A percentile compares a stretch with the other conserved stretches of the same genome.
phyloP scores from a whole-genome alignment of 2,888 invertebrate genomes.

The Bombylius major region DNA sequence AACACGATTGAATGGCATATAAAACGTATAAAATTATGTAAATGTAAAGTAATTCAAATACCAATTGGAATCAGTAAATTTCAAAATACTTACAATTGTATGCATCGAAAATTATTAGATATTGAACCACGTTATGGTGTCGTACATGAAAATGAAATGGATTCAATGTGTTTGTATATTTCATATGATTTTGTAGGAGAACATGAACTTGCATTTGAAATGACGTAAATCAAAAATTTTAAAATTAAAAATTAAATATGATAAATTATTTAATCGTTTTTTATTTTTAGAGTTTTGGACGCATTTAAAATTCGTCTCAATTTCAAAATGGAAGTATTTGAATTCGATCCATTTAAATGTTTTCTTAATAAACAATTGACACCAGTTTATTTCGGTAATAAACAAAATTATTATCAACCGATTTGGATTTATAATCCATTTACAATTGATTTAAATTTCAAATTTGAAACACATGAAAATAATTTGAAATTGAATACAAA shows the following conservation, averaged over 20 bases:
- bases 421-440: constrained; percentile 13
- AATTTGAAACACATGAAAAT: background rate
- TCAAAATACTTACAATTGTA: constrained; percentile 5
- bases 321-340: constrained; percentile 6
- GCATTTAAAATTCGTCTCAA: background rate
- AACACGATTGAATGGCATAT: constrained; percentile 2
- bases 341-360: constrained; percentile 9
- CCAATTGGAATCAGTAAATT: constrained; percentile 7
- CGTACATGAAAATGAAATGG: background rate
- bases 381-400: constrained; percentile 2
- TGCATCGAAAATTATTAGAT: constrained; percentile 6
- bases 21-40: constrained; percentile 8
- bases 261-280: background rate
- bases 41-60: constrained; percentile 2
- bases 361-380: constrained; percentile 8
- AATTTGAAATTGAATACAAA: background rate
- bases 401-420: constrained; percentile 2
- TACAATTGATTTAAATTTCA: constrained; percentile 4
- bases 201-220: constrained; percentile 5
- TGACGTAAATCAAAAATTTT: constrained; percentile 1
- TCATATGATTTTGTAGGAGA: constrained; percentile 6
- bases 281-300: background rate
- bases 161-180: constrained; percentile 1
- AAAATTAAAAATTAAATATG: background rate
- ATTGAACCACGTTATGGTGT: constrained; percentile 2